phyloP scores from a whole-genome alignment of 2,113 vertebrate genomes.

The Ondatra zibethicus region DNA sequence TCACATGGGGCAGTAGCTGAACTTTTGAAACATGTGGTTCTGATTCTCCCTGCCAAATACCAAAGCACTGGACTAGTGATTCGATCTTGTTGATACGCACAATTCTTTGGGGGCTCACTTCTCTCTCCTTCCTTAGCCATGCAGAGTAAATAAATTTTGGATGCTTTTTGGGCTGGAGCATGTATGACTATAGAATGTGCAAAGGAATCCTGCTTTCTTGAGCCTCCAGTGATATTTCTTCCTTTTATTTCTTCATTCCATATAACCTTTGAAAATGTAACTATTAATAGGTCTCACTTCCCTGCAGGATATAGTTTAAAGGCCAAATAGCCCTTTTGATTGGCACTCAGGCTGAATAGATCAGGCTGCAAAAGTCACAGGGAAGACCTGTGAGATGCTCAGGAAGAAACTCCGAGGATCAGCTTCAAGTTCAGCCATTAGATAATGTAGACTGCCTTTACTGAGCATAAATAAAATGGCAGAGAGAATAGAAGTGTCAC shows the following conservation, averaged over 20 bases:
- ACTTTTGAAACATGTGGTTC: neutral
- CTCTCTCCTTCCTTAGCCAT: neutral
- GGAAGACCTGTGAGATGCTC: neutral
- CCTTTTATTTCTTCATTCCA: conserved; percentile 8
- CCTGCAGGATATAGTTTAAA: neutral
- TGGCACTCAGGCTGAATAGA: neutral
- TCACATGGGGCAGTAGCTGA: neutral
- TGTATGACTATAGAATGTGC: neutral
- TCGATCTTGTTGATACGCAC: neutral
- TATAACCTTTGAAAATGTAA: neutral
- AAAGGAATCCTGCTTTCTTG: neutral
- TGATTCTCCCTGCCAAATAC: neutral
- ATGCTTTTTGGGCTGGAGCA: neutral
- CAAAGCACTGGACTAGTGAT: neutral
- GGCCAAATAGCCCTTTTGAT: neutral
- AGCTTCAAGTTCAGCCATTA: neutral
- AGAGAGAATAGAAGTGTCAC: neutral
- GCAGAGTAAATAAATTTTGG: neutral
- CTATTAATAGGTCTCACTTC: neutral
- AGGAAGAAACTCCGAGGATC: neutral
- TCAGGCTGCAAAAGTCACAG: neutral
- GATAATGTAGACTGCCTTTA: neutral
- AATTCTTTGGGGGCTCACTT: neutral
- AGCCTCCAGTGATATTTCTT: neutral
- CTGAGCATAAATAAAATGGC: neutral